A percentile compares a stretch with the other conserved stretches of the same genome.
Evolutionary conservation across 1,140 invertebrate species (phyloP).

Genomic region (Heliothis subflexa): DNA sequence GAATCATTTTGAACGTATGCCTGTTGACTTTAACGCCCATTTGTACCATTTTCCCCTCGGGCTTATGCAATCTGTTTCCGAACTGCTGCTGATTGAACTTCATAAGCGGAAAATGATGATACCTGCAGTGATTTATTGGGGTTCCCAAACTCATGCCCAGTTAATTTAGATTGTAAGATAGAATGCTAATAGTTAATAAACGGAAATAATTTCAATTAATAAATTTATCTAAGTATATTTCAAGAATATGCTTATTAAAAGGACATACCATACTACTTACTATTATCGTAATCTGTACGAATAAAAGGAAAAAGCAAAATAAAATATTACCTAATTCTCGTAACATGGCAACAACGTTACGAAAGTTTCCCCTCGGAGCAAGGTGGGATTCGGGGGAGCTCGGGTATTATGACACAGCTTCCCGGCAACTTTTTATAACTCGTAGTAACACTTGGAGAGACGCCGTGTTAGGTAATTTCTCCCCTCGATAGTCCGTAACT

Average conservation of each 20-base stretch:
- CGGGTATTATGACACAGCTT: constrained; percentile 57
- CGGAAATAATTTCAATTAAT: not conserved
- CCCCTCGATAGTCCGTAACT: constrained; percentile 51
- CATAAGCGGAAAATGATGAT: constrained; percentile 12
- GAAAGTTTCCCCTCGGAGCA: constrained; percentile 58
- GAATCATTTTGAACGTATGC: not conserved
- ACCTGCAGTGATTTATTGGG: not conserved
- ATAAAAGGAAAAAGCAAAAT: constrained; percentile 60
- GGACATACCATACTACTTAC: not conserved
- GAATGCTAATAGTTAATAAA: not conserved
- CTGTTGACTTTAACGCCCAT: not conserved
- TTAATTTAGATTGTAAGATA: not conserved
- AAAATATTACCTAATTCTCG: constrained; percentile 73
- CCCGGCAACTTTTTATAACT: constrained; percentile 64
- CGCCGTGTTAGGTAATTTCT: constrained; percentile 56
- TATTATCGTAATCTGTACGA: constrained; percentile 7
- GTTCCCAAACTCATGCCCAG: not conserved
- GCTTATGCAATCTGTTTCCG: not conserved
- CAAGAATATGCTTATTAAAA: not conserved
- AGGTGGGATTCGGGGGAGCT: constrained; percentile 48
- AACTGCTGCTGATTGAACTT: not conserved
- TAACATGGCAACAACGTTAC: constrained; percentile 61
- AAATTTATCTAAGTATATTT: not conserved
- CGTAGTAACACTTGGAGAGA: constrained; percentile 54
- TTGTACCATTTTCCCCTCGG: constrained; percentile 1